Conservation (phyloP, 2,888 invertebrate genomes). For the Cactoblastis cactorum region DNA sequence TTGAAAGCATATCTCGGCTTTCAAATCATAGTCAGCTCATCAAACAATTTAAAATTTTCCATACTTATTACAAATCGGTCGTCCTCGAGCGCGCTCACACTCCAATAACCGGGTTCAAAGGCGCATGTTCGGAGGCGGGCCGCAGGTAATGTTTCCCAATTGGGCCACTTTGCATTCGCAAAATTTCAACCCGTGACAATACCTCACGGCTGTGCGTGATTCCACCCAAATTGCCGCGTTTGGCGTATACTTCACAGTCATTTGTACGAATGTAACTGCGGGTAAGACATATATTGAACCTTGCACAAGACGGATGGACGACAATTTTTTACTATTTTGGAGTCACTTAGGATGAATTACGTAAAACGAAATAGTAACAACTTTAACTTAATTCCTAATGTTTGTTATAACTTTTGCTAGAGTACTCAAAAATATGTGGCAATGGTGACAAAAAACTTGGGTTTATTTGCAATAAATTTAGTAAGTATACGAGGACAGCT, state of each 20-base stretch:
- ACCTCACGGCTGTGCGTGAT: conserved; percentile 3
- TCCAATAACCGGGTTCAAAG: not conserved
- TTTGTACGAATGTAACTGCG: not conserved
- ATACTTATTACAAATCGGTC: not conserved
- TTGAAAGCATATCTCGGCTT: too few relatives aligned
- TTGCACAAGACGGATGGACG: not conserved
- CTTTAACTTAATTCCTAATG: too few relatives aligned
- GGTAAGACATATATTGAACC: not conserved
- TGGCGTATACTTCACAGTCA: conserved; percentile 2
- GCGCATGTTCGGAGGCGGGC: not conserved
- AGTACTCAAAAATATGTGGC: too few relatives aligned
- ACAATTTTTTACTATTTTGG: too few relatives aligned
- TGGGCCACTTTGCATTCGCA: not conserved
- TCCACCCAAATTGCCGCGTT: conserved; percentile 1
- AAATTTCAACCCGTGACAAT: not conserved
- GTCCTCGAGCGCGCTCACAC: not conserved
- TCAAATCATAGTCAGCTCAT: too few relatives aligned
- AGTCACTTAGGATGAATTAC: too few relatives aligned
- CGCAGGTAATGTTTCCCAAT: not conserved
- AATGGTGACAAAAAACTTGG: too few relatives aligned
- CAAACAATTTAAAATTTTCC: not conserved
- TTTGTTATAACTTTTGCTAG: too few relatives aligned
- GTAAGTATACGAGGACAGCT: too few relatives aligned
- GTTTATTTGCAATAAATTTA: too few relatives aligned
- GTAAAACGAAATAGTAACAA: too few relatives aligned